Evolutionary conservation across 2,888 invertebrate genomes (phyloP).

Genomic region (Tipula confusa): DNA sequence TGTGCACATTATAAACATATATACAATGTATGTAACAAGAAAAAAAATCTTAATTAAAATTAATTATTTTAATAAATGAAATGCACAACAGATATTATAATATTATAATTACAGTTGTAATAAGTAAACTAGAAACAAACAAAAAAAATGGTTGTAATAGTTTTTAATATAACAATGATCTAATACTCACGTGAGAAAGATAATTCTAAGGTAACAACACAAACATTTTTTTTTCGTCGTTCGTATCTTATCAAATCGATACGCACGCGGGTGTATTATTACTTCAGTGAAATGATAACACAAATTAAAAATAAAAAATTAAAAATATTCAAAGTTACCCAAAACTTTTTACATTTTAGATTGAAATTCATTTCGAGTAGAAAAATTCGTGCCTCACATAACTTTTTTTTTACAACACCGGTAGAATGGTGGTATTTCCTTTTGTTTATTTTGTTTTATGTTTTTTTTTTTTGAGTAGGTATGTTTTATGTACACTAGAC

Average conservation of each 20-base stretch:
- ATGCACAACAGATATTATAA: not conserved
- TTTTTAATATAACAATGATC: not conserved
- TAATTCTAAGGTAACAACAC: not conserved
- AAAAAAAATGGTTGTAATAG: not conserved
- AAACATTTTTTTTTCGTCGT: not conserved
- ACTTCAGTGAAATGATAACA: not conserved
- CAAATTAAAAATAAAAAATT: not conserved
- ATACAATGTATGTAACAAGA: not conserved
- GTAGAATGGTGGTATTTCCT: not conserved
- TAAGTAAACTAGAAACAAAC: not conserved
- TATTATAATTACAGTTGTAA: not conserved
- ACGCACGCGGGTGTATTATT: not conserved
- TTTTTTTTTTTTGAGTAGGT: not conserved
- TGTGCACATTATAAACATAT: not conserved
- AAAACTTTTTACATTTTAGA: not conserved
- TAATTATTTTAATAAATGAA: not conserved
- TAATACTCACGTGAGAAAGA: constrained; percentile 12
- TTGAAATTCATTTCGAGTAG: not conserved
- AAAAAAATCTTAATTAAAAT: not conserved
- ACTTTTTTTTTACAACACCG: not conserved
- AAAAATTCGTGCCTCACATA: not conserved
- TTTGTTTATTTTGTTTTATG: not conserved
- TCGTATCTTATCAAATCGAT: not conserved
- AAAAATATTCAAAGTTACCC: no score
- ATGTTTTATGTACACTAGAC: not conserved